Evolutionary conservation across 2,113 vertebrate species (phyloP).

Genomic region (Bujurquina vittata): DNA sequence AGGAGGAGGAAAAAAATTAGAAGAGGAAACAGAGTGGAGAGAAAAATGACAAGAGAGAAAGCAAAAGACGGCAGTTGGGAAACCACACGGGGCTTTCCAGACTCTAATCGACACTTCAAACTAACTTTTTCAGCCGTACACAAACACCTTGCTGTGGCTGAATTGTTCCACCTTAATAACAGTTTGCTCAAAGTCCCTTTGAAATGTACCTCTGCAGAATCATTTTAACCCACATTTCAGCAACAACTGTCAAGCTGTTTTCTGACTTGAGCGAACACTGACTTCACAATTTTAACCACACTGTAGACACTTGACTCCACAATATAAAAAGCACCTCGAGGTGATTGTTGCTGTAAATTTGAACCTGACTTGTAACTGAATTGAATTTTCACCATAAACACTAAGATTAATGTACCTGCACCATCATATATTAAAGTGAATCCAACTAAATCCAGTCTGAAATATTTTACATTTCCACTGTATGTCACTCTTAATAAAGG

Average conservation of each 20-base stretch:
- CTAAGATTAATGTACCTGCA: too few species aligned
- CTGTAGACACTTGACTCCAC: too few species aligned
- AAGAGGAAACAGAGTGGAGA: constrained; percentile 5
- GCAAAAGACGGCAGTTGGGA: constrained; percentile 22
- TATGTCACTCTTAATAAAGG: too few species aligned
- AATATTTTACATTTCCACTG: too few species aligned
- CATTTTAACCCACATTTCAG: background rate
- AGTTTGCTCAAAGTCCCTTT: background rate
- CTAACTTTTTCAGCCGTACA: background rate
- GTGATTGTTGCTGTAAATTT: background rate
- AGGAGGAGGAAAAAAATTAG: constrained; percentile 1
- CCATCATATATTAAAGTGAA: too few species aligned
- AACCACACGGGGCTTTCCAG: constrained; percentile 76
- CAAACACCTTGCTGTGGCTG: background rate
- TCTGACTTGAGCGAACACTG: background rate
- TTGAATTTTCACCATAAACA: too few species aligned
- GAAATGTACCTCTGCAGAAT: background rate
- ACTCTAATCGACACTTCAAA: constrained; percentile 20
- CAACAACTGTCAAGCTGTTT: background rate
- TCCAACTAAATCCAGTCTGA: too few species aligned
- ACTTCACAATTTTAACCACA: background rate
- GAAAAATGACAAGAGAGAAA: constrained; percentile 14
- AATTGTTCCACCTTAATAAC: constrained; percentile 4
- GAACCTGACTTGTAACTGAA: background rate
- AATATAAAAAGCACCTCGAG: background rate